These are phyloP conservation scores for Ellobius talpinus DNA, from an alignment of 2,113 vertebrate species.

Conservation along the genomic window DNA sequence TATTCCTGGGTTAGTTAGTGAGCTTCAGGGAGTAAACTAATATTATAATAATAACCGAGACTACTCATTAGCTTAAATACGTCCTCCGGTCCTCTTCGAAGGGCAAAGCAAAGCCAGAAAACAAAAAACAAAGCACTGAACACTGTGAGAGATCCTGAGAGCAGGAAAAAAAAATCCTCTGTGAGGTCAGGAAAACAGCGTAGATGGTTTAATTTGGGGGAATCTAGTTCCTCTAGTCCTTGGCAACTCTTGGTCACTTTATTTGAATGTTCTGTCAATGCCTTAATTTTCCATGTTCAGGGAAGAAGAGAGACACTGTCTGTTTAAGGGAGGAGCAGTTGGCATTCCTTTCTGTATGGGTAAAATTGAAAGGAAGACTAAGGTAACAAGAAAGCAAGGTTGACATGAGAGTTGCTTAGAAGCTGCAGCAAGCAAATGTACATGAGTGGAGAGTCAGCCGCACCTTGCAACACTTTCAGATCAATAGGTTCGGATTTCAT, in stretches of 20 bases:
- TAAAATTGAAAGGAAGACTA: slow-evolving; percentile 31
- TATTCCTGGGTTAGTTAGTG: slow-evolving; percentile 4
- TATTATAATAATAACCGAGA: slow-evolving; percentile 18
- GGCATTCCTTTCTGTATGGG: slow-evolving; percentile 1
- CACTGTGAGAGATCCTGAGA: neutral
- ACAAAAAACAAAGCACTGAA: neutral
- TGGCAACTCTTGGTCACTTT: neutral
- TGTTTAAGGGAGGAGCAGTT: neutral
- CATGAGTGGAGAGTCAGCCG: neutral
- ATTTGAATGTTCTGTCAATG: neutral
- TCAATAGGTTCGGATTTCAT: slow-evolving; percentile 60
- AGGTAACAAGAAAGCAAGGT: neutral
- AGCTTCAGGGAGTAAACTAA: slow-evolving; percentile 38
- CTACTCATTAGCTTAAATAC: neutral
- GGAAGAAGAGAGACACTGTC: neutral
- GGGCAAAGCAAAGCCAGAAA: neutral
- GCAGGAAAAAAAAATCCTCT: neutral
- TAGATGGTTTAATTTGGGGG: neutral
- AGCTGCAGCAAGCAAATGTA: neutral
- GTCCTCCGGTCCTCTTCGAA: neutral
- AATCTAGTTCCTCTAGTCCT: neutral
- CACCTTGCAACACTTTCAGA: slow-evolving; percentile 10
- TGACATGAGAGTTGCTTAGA: slow-evolving; percentile 32
- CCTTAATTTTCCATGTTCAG: slow-evolving; percentile 1
- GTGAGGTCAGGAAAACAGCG: neutral